These are phyloP conservation scores for Macrobrachium nipponense DNA, from an alignment of 1,140 invertebrate species.

Conservation along the genomic window DNA sequence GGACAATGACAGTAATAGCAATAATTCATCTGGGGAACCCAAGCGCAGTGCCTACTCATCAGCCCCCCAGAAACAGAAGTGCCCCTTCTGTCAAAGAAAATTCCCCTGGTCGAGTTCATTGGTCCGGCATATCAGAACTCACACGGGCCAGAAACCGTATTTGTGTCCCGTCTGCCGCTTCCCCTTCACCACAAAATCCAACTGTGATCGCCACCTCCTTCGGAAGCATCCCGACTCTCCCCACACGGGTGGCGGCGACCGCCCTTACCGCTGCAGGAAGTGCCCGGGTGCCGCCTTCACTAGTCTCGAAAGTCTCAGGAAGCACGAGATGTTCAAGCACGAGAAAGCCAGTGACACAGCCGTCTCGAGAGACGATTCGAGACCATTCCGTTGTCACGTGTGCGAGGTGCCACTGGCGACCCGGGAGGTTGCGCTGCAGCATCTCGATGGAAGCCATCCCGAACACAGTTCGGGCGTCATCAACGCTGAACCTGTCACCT, in stretches of 20 bases:
- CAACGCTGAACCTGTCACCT: constrained; percentile 53
- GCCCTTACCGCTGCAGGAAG: constrained; percentile 85
- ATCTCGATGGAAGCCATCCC: constrained; percentile 80
- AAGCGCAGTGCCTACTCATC: constrained; percentile 96
- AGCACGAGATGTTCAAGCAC: constrained; percentile 81
- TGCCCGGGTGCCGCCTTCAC: constrained; percentile 89
- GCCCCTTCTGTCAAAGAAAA: constrained; percentile 90
- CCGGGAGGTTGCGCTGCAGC: constrained; percentile 82
- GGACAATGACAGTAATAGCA: constrained; percentile 65
- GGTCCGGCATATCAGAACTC: constrained; percentile 90
- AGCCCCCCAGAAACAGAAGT: constrained; percentile 89
- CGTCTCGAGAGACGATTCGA: constrained; percentile 66
- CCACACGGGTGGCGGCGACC: constrained; percentile 75
- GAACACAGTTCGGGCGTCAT: constrained; percentile 69
- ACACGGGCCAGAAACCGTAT: constrained; percentile 96
- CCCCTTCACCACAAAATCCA: constrained; percentile 96
- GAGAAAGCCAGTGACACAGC: constrained; percentile 65
- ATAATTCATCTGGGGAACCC: constrained; percentile 70
- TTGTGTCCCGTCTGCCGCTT: constrained; percentile 92
- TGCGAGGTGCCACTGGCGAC: constrained; percentile 88
- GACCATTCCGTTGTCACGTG: constrained; percentile 92
- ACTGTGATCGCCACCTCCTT: constrained; percentile 92
- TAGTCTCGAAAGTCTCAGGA: constrained; percentile 82
- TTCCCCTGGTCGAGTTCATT: constrained; percentile 97
- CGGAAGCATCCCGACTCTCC: constrained; percentile 83